Evolutionary conservation across 2,113 vertebrate genomes (phyloP).

Genomic region (Mandrillus leucophaeus): DNA sequence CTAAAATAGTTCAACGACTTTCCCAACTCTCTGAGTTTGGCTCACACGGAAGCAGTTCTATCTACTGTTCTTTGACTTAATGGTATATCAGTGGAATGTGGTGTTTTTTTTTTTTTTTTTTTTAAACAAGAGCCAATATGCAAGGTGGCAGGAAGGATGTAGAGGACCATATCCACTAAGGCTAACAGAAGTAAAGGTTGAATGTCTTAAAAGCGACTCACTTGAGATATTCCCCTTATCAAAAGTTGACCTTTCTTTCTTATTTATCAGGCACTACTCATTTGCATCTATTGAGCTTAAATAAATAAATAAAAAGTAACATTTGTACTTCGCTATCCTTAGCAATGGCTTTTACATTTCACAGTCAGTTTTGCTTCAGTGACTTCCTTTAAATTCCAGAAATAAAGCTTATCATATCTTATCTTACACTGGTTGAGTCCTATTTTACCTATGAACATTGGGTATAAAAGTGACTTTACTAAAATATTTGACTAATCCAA

Average conservation of each 20-base stretch:
- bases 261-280: neutral
- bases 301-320: conserved; percentile 18
- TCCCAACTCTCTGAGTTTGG: neutral
- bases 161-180: neutral
- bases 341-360: neutral
- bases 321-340: neutral
- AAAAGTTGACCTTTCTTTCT: neutral
- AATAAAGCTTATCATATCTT: neutral
- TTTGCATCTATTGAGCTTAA: neutral
- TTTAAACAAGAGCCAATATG: neutral
- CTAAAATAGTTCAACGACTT: neutral
- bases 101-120: neutral
- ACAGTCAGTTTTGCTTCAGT: neutral
- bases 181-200: neutral
- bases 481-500: neutral
- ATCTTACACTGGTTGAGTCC: neutral
- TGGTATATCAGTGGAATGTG: neutral
- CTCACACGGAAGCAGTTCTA: neutral
- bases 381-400: neutral
- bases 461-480: neutral
- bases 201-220: neutral
- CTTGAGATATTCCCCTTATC: neutral
- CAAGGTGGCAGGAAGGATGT: neutral
- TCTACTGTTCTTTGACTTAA: neutral
- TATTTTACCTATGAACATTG: neutral